Evolutionary conservation across 1,140 invertebrate species (phyloP), one percentile per base, ranked within the genome.

Genomic region (Aphelenchoides avenae): DNA sequence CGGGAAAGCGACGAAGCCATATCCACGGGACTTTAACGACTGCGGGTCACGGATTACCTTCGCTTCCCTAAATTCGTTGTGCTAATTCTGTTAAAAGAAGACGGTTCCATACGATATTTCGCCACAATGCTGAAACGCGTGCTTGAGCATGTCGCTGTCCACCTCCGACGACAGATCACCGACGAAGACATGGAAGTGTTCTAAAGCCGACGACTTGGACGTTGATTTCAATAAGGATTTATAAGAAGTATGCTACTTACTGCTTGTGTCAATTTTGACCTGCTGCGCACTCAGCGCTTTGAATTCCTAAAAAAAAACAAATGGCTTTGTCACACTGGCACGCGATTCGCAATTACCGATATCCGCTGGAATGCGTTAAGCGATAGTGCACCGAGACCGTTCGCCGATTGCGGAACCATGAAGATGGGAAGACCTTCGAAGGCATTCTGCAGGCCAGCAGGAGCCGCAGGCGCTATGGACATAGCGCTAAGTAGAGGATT

Each of bases 1-100:
- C 62, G 95, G 86, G 81, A 95, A 98, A n/a, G 92, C 95, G 13
- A 99, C 93, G 81, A 98, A 98, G 39, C 93, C 94, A 84, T 97
- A 99, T 68, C 93, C 93, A 82, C 97, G 97, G 47, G 93, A 96
- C 83, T 97, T 97, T 70, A 93, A 83, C 34, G 93, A 96, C 80
- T 96, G 91, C 56, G 92, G 89, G 83, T 97, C 93, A 74, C 91
- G 84, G 44, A 73, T 73, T 11, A 73, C 68, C 52, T 73, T 73
- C 7, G 67, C 67, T 40, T 73, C 70, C 18, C 70, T 73, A 43
- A 57, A 72, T 58, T 18, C 31, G 5, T 13, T 18, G 11, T 6
- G 27, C 54, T 20, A 27, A 56, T 26, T n/a, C 9, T 51, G 27
- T 47, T 31, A n/a, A 13, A 15, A 15, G 13, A 33, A 13, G 3